Evolutionary conservation across 2,888 invertebrate genomes (phyloP).

Genomic region (Phaonia tiefii): DNA sequence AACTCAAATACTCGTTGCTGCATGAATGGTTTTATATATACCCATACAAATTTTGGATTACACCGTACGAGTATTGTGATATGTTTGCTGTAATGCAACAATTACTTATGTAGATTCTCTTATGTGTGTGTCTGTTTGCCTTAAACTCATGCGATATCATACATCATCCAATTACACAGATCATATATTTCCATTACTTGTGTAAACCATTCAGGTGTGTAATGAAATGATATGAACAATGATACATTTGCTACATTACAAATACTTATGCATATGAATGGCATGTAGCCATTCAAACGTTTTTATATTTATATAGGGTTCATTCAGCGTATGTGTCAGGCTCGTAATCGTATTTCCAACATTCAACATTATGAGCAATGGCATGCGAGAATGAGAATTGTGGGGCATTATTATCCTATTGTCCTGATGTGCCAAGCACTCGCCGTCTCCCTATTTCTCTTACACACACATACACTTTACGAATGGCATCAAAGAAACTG

Average conservation of each 20-base stretch:
- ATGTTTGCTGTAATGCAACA: not conserved
- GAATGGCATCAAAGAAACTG: not conserved
- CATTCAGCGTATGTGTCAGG: constrained; percentile 5
- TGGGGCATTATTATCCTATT: not conserved
- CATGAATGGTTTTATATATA: not conserved
- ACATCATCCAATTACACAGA: constrained; percentile 38
- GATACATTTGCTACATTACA: no score
- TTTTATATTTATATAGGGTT: no score
- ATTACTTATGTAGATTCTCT: no score
- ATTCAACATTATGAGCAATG: constrained; percentile 17
- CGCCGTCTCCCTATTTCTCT: no score
- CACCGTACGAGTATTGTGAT: not conserved
- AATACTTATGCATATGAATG: no score
- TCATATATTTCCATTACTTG: constrained; percentile 47
- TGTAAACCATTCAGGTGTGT: constrained; percentile 33
- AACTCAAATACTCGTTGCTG: not conserved
- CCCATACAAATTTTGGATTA: not conserved
- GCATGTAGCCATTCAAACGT: no score
- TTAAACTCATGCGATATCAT: constrained; percentile 25
- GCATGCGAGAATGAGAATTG: not conserved
- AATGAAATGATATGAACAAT: constrained; percentile 27
- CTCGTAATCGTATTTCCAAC: not conserved
- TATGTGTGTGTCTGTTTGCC: constrained; percentile 1
- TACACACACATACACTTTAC: no score
- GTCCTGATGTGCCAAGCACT: constrained; percentile 6